Conservation (phyloP, 2,888 invertebrate species). For the Tribolium freemani region DNA sequence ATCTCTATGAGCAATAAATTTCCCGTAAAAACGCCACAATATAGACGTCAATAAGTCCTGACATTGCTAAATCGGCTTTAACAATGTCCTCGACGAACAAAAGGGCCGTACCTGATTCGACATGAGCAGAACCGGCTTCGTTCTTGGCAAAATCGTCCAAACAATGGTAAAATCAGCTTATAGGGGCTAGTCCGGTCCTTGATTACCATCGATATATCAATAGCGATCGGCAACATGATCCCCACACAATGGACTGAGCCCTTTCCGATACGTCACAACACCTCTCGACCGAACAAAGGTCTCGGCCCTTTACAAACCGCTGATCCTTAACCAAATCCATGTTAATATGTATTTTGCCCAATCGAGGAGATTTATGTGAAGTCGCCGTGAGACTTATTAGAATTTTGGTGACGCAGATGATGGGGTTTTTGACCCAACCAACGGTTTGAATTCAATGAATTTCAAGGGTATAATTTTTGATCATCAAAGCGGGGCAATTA, state of each 20-base stretch:
- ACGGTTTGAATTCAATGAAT: slow-evolving; percentile 32
- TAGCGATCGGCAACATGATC: slow-evolving; percentile 60
- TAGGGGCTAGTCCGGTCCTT: slow-evolving; percentile 33
- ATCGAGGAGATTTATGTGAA: slow-evolving; percentile 62
- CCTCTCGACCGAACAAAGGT: slow-evolving; percentile 64
- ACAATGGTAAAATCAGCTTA: neutral
- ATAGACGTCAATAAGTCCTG: slow-evolving; percentile 56
- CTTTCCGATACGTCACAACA: slow-evolving; percentile 63
- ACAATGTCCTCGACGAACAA: slow-evolving; percentile 55
- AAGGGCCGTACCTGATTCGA: slow-evolving; percentile 47
- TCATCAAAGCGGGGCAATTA: slow-evolving; percentile 48
- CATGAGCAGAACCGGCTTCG: slow-evolving; percentile 21
- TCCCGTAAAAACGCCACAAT: slow-evolving; percentile 52
- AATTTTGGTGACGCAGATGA: slow-evolving; percentile 38
- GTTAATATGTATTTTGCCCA: slow-evolving; percentile 63
- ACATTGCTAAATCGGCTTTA: slow-evolving; percentile 54
- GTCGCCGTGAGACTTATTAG: no score
- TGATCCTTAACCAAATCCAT: slow-evolving; percentile 62
- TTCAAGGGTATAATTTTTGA: slow-evolving; percentile 36
- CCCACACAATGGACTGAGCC: slow-evolving; percentile 58
- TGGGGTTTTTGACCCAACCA: slow-evolving; percentile 24
- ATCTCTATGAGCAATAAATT: slow-evolving; percentile 47
- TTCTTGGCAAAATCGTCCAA: neutral
- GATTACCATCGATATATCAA: slow-evolving; percentile 61
- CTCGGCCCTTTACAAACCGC: slow-evolving; percentile 61